phyloP scores from a whole-genome alignment of 2,888 invertebrate genomes.

The Limenitis camilla region DNA sequence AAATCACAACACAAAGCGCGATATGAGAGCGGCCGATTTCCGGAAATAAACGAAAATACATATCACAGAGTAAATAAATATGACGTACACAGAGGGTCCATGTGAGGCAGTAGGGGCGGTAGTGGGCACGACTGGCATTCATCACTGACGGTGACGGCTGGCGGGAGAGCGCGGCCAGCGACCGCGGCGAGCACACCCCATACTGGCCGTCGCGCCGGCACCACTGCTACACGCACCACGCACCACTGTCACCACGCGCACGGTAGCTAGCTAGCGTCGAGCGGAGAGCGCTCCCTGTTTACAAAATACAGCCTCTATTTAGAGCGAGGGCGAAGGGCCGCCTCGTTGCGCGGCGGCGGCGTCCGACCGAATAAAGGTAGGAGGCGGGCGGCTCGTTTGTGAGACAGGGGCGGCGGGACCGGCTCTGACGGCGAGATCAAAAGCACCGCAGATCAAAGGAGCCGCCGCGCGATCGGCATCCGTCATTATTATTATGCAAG shows the following conservation, averaged over 20 bases:
- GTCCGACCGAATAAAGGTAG: conserved; percentile 72
- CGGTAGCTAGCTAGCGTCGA: conserved; percentile 58
- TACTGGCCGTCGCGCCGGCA: conserved; percentile 52
- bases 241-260: conserved; percentile 29
- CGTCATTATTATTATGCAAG: conserved; percentile 76
- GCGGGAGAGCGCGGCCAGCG: conserved; percentile 27
- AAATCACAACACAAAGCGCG: too few species aligned
- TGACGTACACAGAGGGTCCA: conserved; percentile 65
- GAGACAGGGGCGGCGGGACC: conserved; percentile 67
- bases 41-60: conserved; percentile 2
- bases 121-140: conserved; percentile 30
- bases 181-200: conserved; percentile 54
- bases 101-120: conserved; percentile 44
- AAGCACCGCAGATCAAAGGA: conserved; percentile 70
- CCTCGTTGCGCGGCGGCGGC: conserved; percentile 63
- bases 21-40: too few species aligned
- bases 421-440: conserved; percentile 72
- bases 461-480: conserved; percentile 75
- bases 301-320: conserved; percentile 72
- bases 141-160: conserved; percentile 37
- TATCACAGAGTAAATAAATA: conserved; percentile 30
- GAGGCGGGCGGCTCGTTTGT: conserved; percentile 67
- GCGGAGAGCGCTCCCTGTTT: conserved; percentile 70
- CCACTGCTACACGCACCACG: conserved; percentile 45
- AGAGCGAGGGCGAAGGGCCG: conserved; percentile 71